Base-by-base conservation (phyloP, 2,797 vertebrate genomes). In the Danio choprae region DNA sequence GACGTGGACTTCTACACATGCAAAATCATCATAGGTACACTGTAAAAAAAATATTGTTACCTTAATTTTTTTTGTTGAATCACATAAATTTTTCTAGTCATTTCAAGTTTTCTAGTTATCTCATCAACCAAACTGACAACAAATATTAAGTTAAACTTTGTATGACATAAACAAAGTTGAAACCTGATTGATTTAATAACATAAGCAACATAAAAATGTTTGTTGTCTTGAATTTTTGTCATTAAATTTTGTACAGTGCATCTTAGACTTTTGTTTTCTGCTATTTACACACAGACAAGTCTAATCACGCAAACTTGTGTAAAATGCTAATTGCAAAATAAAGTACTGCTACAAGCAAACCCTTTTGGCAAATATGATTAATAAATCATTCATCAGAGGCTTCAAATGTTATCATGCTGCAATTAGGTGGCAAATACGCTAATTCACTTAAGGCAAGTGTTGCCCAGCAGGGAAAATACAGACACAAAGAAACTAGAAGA, bases 361-460 rank as follows among this genome's bases (percentile, higher is more conserved):
- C 41, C n/a, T 40, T 74, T 51, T 29, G 8, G 59, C 48, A 75
- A 64, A 75, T 51, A 10, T 50, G 59, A 75, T 38, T 75, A 68
- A 68, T 68, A 68, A 74, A 75, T 75, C 16, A 63, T 63, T 75
- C 44, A 73, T 73, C 20, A 41, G 48, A 20, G 36, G 18, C 46
- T 29, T 13, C 9, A 70, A 53, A 70, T 62, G 13, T 38, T 60
- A 43, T 40, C 43, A 69, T 60, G n/a, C 7, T 46, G 51, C n/a
- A 60, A 60, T 48, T 48, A 74, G 16, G 18, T 50, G 43, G 55
- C 7, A 65, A 48, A 68, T 59, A 59, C 22, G 43, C 64, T 16
- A 58, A 67, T 68, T 38, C 15, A 38, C 53, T 53, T 36, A 51
- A 56, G 43, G n/a, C 44, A 60, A 62, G 18, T 8, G 18, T 59